Evolutionary conservation across 1,140 invertebrate genomes (phyloP), one percentile per base, ranked within the genome.

Genomic region (Hypothenemus hampei): DNA sequence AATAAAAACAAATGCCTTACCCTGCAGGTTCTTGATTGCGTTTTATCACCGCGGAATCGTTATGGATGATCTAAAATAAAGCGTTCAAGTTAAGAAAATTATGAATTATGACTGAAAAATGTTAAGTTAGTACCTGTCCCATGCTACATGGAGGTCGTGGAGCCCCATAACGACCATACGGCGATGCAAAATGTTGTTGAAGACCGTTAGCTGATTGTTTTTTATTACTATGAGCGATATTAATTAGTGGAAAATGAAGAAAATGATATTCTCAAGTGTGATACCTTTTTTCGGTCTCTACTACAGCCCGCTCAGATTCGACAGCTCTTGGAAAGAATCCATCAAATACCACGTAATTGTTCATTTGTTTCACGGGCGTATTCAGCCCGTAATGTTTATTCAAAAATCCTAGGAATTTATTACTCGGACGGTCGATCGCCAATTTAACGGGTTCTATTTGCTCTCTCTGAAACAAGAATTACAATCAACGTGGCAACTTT

Each of bases 381-480:
- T 73, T 72, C 4, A 93, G 75, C 35, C 76, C 77, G 66, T 93
- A 96, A 72, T 95, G 86, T 70, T 92, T 93, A 8, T 75, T 73
- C 1, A 97, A 72, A 70, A 97, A 97, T 15, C 78, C 79, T 29
- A 91, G 73, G 61, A 95, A 86, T 69, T 94, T 95, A 21, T 83
- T 79, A 0, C 91, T 94, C 0, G 93, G 93, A 45, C 89, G 78
- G 71, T 97, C 93, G 57, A 97, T 87, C 0, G 93, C 91, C 49
- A 95, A 73, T 69, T 91, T 82, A 0, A 80, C 69, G 0, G 88
- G 82, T 19, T 71, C 69, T 13, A 85, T 74, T 55, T 84, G 78
- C 72, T 88, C 82, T 53, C 84, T 78, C 85, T 89, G 67, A 10
- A 65, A 61, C 16, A 23, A n/a, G n/a, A 39, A 39, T 13, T 13